phyloP scores from a whole-genome alignment of 37 sponge, comb jelly and placozoan species.

The Oscarella lobularis region DNA sequence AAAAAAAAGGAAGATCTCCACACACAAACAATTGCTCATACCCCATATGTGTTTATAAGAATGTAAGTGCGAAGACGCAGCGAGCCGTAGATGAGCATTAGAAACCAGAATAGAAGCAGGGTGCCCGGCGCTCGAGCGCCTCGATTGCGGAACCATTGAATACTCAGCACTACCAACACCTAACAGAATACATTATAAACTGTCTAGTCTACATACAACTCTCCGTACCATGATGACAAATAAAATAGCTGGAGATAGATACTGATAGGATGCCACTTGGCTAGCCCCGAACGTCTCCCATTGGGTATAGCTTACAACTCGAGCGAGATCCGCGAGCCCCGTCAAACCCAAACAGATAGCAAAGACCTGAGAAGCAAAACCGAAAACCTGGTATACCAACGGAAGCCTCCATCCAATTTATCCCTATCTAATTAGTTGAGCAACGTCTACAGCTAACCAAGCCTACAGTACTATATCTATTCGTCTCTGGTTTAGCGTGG shows the following conservation, averaged over 20 bases:
- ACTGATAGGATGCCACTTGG: not conserved
- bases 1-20: too few species aligned
- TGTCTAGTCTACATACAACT: too few species aligned
- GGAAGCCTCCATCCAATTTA: too few species aligned
- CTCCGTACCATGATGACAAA: too few species aligned
- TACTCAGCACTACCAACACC: not conserved
- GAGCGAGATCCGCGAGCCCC: not conserved
- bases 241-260: not conserved
- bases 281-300: not conserved
- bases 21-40: not conserved
- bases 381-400: too few species aligned
- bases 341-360: not conserved
- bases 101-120: not conserved
- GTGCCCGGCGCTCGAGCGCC: conserved; percentile 1
- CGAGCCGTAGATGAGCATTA: not conserved
- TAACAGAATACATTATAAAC: not conserved
- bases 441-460: too few species aligned
- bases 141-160: not conserved
- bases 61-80: not conserved
- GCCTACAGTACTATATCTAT: too few species aligned
- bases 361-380: not conserved
- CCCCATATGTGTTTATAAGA: too few species aligned
- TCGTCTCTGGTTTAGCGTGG: too few species aligned
- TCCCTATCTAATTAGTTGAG: too few species aligned
- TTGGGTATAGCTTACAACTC: not conserved